These are phyloP conservation scores for Coleophora deauratella DNA, from an alignment of 2,888 invertebrate genomes.

Conservation along the genomic window DNA sequence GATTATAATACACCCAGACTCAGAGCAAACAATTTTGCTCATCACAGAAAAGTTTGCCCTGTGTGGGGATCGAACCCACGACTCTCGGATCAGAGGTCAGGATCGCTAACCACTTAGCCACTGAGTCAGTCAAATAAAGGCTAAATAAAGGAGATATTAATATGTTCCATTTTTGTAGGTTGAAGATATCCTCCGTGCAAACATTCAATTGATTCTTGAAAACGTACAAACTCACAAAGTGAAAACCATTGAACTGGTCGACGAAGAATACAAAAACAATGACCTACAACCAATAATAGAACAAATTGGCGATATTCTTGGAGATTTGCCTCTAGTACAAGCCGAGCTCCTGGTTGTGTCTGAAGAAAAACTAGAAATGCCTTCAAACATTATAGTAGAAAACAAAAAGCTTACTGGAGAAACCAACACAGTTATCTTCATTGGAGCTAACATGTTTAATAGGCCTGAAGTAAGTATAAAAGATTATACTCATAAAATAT, in stretches of 20 bases:
- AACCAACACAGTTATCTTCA: conserved; percentile 60
- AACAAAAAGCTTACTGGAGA: conserved; percentile 76
- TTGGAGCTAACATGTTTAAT: conserved; percentile 67
- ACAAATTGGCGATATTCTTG: conserved; percentile 73
- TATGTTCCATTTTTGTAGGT: conserved; percentile 25
- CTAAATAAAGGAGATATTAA: background rate
- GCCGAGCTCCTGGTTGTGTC: conserved; percentile 76
- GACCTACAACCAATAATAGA: conserved; percentile 67
- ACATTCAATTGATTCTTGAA: conserved; percentile 82
- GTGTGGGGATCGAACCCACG: no score
- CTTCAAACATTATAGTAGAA: conserved; percentile 70
- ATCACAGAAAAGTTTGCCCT: no score
- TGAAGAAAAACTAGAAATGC: conserved; percentile 61
- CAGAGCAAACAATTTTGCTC: no score
- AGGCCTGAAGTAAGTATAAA: conserved; percentile 52
- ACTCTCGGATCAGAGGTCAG: no score
- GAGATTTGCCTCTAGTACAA: conserved; percentile 80
- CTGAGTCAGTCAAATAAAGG: no score
- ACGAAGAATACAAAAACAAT: conserved; percentile 64
- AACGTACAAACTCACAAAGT: conserved; percentile 78
- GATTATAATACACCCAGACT: background rate
- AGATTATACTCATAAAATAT: no score
- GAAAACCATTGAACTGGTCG: conserved; percentile 71
- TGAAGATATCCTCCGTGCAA: conserved; percentile 72
- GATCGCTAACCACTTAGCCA: no score